Percentiles rank a stretch among this genome's conserved stretches.
These are phyloP conservation scores for Phocides pigmalion DNA, from an alignment of 1,140 invertebrate genomes.

Conservation along the genomic window DNA sequence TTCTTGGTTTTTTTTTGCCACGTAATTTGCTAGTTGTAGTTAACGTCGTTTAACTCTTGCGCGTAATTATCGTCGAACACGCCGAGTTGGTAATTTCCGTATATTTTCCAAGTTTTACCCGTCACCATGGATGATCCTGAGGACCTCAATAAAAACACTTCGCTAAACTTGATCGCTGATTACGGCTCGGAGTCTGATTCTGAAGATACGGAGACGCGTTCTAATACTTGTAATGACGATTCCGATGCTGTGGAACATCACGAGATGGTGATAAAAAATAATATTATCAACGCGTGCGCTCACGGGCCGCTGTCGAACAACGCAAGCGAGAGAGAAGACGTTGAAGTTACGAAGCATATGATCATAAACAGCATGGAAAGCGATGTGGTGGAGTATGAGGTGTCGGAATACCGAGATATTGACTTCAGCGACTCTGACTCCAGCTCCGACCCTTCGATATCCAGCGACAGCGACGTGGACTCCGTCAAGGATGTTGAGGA, in stretches of 20 bases:
- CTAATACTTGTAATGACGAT: slow-evolving; percentile 66
- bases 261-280: slow-evolving; percentile 81
- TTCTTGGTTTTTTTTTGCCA: background rate
- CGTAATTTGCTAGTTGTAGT: background rate
- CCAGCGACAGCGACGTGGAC: slow-evolving; percentile 74
- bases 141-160: slow-evolving; percentile 21
- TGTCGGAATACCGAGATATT: slow-evolving; percentile 68
- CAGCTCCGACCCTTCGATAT: slow-evolving; percentile 60
- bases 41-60: background rate
- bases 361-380: slow-evolving; percentile 72
- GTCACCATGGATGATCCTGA: slow-evolving; percentile 30
- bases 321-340: slow-evolving; percentile 39
- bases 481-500: slow-evolving; percentile 73
- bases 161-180: slow-evolving; percentile 72
- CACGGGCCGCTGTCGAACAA: slow-evolving; percentile 69
- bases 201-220: slow-evolving; percentile 62
- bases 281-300: slow-evolving; percentile 79
- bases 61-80: slow-evolving; percentile 1
- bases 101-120: slow-evolving; percentile 4
- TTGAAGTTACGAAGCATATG: slow-evolving; percentile 63
- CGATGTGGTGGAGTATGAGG: slow-evolving; percentile 70
- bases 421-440: slow-evolving; percentile 66
- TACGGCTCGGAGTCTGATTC: slow-evolving; percentile 78
- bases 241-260: slow-evolving; percentile 70
- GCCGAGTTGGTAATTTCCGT: slow-evolving; percentile 14